Conservation (phyloP, 2,113 vertebrate species). For the Serilophus lunatus region DNA sequence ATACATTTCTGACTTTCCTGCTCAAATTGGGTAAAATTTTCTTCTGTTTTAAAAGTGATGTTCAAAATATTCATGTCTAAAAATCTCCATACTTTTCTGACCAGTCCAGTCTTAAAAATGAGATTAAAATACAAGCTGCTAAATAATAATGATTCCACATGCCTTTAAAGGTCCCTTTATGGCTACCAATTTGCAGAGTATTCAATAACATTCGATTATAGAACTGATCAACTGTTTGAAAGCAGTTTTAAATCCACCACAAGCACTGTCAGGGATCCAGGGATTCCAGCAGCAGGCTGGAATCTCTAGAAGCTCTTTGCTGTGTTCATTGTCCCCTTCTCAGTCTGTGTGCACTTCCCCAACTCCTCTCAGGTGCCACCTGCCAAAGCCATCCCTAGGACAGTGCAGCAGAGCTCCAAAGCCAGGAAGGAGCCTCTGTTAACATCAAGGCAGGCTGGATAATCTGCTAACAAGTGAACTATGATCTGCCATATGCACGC, state of each 20-base stretch:
- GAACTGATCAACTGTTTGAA: neutral
- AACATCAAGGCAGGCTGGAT: neutral
- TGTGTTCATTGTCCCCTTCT: neutral
- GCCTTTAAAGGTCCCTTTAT: neutral
- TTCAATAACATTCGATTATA: neutral
- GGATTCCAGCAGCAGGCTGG: neutral
- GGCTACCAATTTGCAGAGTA: neutral
- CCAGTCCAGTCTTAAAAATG: neutral
- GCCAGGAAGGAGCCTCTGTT: neutral
- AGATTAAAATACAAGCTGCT: neutral
- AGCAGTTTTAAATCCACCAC: neutral
- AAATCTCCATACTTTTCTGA: neutral
- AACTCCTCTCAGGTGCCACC: neutral
- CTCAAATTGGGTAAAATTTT: neutral
- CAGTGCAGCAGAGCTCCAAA: neutral
- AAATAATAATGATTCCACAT: neutral
- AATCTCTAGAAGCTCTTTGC: neutral
- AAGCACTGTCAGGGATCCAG: neutral
- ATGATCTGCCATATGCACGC: conserved; percentile 51
- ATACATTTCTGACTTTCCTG: neutral
- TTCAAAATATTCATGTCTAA: neutral
- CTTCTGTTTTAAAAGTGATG: neutral
- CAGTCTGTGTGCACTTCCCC: neutral
- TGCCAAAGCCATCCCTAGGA: neutral
- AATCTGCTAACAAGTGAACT: neutral